Base-by-base conservation (phyloP, 2,888 invertebrate species). In the Blera fallax region DNA sequence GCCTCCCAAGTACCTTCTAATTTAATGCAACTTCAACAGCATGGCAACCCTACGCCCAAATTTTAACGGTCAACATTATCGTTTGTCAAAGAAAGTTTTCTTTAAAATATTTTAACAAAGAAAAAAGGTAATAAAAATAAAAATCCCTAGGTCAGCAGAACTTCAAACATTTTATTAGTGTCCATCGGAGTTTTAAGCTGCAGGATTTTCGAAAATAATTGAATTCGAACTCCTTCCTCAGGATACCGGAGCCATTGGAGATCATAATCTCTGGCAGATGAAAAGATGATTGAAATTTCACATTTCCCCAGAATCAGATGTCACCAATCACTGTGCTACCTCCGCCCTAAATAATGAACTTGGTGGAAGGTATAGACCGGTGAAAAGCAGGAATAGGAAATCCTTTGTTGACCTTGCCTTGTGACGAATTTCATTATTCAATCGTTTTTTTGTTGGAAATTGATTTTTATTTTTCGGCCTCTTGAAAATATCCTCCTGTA, bases 381-480 rank as follows among this genome's bases (percentile, higher is more conserved):
- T 1, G 21, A 21, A 5, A 16, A n/a, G 29, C 1, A 10, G 10
- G 2, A 21, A 21, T 32, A 27, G 24, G 50, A 24, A 52, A 34
- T 40, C 24, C 58, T 34, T 43, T 58, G 45, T 56, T 58, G 70
- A 58, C 70, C 58, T 48, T 48, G 18, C 29, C 10, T 24, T 58
- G 21, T 58, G 45, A 52, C 40, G 11, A 69, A 43, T 54, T 67
- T 40, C 54, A 54, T 67, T 67, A 67, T 54, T 69, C 54, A 67
- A 52, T 62, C n/a, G n/a, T n/a, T 65, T 50, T 50, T 27, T 18
- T 43, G 45, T 10, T 14, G 43, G 32, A 64, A 64, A 64, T 64
- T 11, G 65, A 52, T 65, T 65, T 52, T 29, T 37, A 37, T 11
- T 24, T 50, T 24, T 21, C 34, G 29, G 10, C 10, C 16, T 3